Base-by-base conservation (phyloP, 1,140 invertebrate species). In the Anadara kagoshimensis region DNA sequence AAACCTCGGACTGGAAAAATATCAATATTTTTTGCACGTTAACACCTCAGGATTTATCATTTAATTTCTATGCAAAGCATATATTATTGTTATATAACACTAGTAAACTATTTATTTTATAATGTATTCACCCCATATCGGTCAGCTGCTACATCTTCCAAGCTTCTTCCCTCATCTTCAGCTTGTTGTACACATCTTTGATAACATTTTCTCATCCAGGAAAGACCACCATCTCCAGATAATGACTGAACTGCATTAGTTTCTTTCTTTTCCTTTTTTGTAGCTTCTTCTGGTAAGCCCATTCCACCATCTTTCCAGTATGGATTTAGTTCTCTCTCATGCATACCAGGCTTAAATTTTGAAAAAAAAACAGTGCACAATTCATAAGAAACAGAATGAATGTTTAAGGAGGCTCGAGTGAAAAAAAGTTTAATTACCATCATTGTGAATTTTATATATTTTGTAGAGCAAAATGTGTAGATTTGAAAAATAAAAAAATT, bases 241-340 rank as follows among this genome's bases (percentile, higher is more conserved):
- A 36, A 36, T 24, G 80, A 36, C 1, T 36, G 61, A 11, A 29
- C 18, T 16, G 45, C 1, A 22, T 47, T 44, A 20, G 18, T 51
- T 12, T 51, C 56, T 20, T 63, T 64, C 44, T 78, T 62, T 61
- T 41, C 49, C 18, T 74, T 36, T 75, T 79, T 53, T 65, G 73
- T 51, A 18, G 69, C 58, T 18, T 83, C 78, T 26, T 85, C 69
- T 29, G 94, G 96, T 65, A 97, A 86, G 18, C 96, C 96, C 57
- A 91, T 92, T 14, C 96, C 96, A 69, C 94, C 95, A 89, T 94
- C 91, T 91, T 95, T 96, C 95, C 96, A 97, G 87, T 96, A 95
- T 1, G 95, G 96, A 92, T 98, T 98, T 57, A 97, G 89, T 90
- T 98, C 96, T 82, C 92, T 90, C 3, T 83, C 86, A 83, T 93